Conservation (phyloP, 2,888 invertebrate species). For the Megamerina dolium region DNA sequence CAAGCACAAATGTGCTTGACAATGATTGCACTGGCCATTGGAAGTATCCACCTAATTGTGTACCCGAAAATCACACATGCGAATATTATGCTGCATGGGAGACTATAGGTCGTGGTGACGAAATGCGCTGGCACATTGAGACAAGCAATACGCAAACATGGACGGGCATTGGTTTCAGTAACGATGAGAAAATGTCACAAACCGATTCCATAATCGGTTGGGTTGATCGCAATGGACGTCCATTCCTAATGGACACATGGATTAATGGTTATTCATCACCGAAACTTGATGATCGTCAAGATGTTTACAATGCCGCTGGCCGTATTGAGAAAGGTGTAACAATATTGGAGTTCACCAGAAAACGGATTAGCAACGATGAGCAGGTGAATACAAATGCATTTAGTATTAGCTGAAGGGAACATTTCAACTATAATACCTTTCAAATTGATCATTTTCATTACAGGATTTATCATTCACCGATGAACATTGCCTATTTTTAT, state of each 20-base stretch:
- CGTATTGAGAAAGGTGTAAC: constrained; percentile 69
- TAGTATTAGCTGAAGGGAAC: too few relatives aligned
- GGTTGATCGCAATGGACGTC: constrained; percentile 73
- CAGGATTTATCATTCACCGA: constrained; percentile 78
- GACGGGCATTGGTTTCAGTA: constrained; percentile 88
- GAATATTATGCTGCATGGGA: constrained; percentile 79
- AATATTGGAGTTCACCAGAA: constrained; percentile 71
- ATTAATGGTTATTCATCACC: constrained; percentile 73
- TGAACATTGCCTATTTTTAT: constrained; percentile 74
- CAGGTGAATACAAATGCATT: too few relatives aligned
- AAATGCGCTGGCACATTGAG: constrained; percentile 71
- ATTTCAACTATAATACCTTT: too few relatives aligned
- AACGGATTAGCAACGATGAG: constrained; percentile 66
- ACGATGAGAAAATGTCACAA: constrained; percentile 79
- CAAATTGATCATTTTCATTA: constrained; percentile 18
- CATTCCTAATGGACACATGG: constrained; percentile 86
- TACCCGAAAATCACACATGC: constrained; percentile 59
- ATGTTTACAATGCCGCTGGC: constrained; percentile 64
- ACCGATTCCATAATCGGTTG: constrained; percentile 85
- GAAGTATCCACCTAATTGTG: constrained; percentile 67
- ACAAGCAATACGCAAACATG: constrained; percentile 73
- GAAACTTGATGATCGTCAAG: constrained; percentile 66
- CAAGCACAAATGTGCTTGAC: constrained; percentile 44
- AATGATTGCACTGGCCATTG: constrained; percentile 71
- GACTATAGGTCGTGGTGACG: constrained; percentile 64